Evolutionary conservation across 2,113 vertebrate genomes (phyloP).

Genomic region (Nematolebias whitei): DNA sequence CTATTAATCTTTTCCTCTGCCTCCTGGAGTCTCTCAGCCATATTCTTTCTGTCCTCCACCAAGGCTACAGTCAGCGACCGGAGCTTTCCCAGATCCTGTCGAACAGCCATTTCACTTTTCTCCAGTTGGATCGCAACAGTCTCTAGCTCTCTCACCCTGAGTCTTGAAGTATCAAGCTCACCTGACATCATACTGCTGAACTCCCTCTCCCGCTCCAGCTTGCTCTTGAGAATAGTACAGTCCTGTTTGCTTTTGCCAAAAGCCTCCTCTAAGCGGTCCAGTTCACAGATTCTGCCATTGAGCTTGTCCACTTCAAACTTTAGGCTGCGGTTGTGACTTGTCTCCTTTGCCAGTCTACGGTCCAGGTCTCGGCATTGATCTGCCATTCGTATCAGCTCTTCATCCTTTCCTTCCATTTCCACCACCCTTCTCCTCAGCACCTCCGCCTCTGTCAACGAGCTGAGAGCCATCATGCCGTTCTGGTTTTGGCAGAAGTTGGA

Average conservation of each 20-base stretch:
- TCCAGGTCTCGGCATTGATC: conserved; percentile 92
- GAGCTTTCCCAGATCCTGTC: conserved; percentile 92
- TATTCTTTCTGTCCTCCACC: conserved; percentile 92
- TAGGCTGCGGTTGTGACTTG: conserved; percentile 84
- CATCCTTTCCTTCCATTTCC: conserved; percentile 97
- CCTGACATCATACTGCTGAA: conserved; percentile 85
- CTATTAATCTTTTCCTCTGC: conserved; percentile 89
- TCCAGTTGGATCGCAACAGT: conserved; percentile 84
- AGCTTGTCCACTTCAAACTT: conserved; percentile 91
- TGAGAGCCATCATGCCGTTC: conserved; percentile 84
- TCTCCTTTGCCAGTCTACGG: conserved; percentile 87
- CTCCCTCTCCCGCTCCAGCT: conserved; percentile 89
- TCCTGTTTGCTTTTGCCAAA: conserved; percentile 93
- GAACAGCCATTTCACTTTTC: conserved; percentile 87
- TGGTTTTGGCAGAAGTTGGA: conserved; percentile 75
- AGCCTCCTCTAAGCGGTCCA: conserved; percentile 93
- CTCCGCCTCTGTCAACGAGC: conserved; percentile 89
- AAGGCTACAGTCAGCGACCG: conserved; percentile 93
- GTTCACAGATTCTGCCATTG: conserved; percentile 88
- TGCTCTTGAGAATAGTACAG: conserved; percentile 87
- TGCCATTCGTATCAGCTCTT: conserved; percentile 93
- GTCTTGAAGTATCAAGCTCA: conserved; percentile 88
- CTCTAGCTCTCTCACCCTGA: conserved; percentile 89
- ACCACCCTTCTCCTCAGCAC: conserved; percentile 88
- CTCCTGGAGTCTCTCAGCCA: conserved; percentile 89